A percentile compares a stretch with the other conserved stretches of the same genome.
These are phyloP conservation scores for Rhabdomys dilectus DNA, from an alignment of 2,113 vertebrate genomes.

Conservation along the genomic window DNA sequence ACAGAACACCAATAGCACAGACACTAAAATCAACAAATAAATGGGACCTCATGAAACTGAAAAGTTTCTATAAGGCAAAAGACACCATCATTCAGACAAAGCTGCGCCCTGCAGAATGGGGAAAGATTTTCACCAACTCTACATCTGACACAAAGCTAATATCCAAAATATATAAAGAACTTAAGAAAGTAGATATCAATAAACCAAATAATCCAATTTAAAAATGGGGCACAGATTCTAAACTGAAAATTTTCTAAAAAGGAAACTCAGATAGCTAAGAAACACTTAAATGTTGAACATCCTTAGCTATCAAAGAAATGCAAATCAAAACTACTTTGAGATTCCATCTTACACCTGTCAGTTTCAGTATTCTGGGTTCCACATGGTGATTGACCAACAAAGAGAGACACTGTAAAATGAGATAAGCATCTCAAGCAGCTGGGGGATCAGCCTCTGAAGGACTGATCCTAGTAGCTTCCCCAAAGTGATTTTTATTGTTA, in stretches of 20 bases:
- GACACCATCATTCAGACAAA: not conserved
- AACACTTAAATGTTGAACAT: no score
- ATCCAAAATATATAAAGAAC: not conserved
- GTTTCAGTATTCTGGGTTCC: not conserved
- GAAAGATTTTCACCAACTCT: no score
- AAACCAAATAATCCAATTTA: not conserved
- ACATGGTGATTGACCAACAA: not conserved
- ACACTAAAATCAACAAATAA: not conserved
- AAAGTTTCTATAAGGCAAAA: not conserved
- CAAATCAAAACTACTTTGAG: no score
- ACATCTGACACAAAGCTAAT: not conserved
- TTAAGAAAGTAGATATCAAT: not conserved
- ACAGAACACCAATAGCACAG: not conserved
- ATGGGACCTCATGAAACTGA: not conserved
- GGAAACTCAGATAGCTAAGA: no score
- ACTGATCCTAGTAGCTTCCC: not conserved
- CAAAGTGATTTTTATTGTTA: not conserved
- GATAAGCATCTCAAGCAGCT: not conserved
- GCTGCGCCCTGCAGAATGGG: no score
- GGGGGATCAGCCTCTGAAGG: not conserved
- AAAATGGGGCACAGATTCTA: not conserved
- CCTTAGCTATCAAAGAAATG: no score
- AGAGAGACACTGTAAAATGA: not conserved
- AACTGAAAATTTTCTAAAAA: no score
- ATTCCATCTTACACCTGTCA: no score